Base-by-base conservation (phyloP, 2,113 vertebrate genomes). In the Physeter macrocephalus region DNA sequence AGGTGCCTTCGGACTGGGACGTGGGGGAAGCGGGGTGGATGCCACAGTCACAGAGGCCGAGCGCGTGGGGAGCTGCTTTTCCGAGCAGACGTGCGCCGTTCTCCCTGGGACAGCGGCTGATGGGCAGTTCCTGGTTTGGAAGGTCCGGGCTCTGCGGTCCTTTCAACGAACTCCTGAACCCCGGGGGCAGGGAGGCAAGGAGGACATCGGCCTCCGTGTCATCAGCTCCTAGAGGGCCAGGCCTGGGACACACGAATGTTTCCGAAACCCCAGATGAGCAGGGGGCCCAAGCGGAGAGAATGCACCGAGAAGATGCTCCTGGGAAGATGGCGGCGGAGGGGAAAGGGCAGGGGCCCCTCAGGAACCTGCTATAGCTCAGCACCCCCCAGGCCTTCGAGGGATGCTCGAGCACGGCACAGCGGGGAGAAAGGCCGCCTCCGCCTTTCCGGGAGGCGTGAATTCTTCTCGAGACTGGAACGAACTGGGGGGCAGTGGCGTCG, bases 21-120 rank as follows among this genome's bases (percentile, higher is more conserved):
- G 23, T 0, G 12, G 78, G 5, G 39, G 8, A 34, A 13, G 14
- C 0, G 52, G 15, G 0, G 3, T 2, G 2, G 21, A 2, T 8
- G 1, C 49, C 41, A 39, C 18, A 8, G 20, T 29, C 52, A 17
- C 86, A 25, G 49, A 17, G 52, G 54, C 18, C 6, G 21, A 10
- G 23, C 6, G 14, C 0, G 11, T 0, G 3, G 5, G 5, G 54
- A 64, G 6, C 29, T 5, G 6, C 8, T 6, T 29, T 49, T 39
- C 82, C 34, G 15, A 66, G 17, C 23, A 15, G 77, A 6, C 34
- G 5, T 0, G 4, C 11, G 0, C 17, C 8, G 17, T 27, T 5
- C 29, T 94, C 54, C 15, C 3, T 4, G 6, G 59, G 18, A 46
- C 2, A 57, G 43, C 27, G 62, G 62, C 27, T 31, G 29, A 31